Conservation (phyloP, 2,888 invertebrate species). For the Oligia fasciuncula region DNA sequence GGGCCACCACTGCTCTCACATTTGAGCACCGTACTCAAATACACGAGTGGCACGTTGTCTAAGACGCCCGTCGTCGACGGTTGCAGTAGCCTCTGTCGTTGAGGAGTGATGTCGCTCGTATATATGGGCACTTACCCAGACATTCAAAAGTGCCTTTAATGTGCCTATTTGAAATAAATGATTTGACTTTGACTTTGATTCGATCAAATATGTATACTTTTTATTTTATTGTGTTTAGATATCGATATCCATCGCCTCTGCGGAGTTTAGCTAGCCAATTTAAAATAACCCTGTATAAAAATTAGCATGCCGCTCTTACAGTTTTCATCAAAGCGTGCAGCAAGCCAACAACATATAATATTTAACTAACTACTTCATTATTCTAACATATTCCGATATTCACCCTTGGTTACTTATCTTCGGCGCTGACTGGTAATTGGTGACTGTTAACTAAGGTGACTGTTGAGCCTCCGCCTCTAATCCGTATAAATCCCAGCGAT, state of each 20-base stretch:
- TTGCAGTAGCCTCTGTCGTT: not conserved
- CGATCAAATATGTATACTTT: too few relatives aligned
- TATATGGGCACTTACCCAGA: too few relatives aligned
- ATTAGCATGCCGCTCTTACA: not conserved
- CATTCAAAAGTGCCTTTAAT: too few relatives aligned
- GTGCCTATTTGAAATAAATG: too few relatives aligned
- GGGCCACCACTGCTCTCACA: too few relatives aligned
- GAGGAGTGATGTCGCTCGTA: not conserved
- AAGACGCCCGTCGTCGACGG: not conserved
- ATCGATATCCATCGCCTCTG: too few relatives aligned
- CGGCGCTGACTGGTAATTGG: conserved; percentile 17
- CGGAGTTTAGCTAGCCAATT: too few relatives aligned
- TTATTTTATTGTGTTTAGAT: too few relatives aligned
- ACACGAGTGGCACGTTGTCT: not conserved
- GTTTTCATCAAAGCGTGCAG: not conserved
- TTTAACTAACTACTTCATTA: not conserved
- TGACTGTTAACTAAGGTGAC: conserved; percentile 29
- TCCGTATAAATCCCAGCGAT: conserved; percentile 58
- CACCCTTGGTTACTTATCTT: conserved; percentile 40
- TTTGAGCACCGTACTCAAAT: not conserved
- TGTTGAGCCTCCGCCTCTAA: conserved; percentile 43
- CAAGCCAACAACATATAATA: not conserved
- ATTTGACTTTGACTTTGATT: too few relatives aligned
- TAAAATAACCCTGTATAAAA: too few relatives aligned
- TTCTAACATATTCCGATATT: conserved; percentile 2